A percentile compares a stretch with the other conserved stretches of the same genome.
phyloP scores from a whole-genome alignment of 2,888 invertebrate genomes.

The Gastrophysa polygoni region DNA sequence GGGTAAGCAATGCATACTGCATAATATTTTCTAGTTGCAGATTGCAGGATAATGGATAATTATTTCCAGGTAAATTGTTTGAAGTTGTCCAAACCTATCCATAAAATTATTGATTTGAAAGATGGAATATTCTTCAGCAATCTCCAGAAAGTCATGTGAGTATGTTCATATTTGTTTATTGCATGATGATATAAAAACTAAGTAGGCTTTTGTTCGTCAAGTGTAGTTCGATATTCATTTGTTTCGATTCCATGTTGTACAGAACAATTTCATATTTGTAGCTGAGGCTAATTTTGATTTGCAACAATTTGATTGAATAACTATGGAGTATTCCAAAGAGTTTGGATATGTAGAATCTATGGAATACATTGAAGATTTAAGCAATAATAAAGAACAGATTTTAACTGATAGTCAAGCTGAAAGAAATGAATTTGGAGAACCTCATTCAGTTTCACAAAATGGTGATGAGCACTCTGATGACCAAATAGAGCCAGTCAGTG shows the following conservation, averaged over 20 bases:
- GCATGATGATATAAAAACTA: not conserved
- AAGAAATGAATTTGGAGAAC: not conserved
- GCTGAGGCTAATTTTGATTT: no score
- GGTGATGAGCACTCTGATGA: not conserved
- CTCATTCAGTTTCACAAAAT: not conserved
- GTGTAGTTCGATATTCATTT: not conserved
- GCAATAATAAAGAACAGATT: not conserved
- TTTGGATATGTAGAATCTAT: not conserved
- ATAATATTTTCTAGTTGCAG: slow-evolving; percentile 11
- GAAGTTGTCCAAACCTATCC: slow-evolving; percentile 45
- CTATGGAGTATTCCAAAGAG: slow-evolving; percentile 3
- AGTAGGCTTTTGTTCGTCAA: not conserved
- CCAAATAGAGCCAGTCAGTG: not conserved
- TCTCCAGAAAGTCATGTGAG: slow-evolving; percentile 51
- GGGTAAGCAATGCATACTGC: slow-evolving; percentile 15
- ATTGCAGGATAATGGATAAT: not conserved
- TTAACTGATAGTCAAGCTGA: not conserved
- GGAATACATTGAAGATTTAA: slow-evolving; percentile 1
- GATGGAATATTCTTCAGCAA: slow-evolving; percentile 50
- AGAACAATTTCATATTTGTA: no score
- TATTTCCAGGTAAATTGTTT: slow-evolving; percentile 53
- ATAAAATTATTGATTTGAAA: slow-evolving; percentile 45
- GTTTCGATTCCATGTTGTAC: no score
- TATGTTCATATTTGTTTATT: slow-evolving; percentile 22
- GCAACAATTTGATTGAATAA: not conserved